Base-by-base conservation (phyloP, 2,113 vertebrate species). In the Pachypanchax playfairii region DNA sequence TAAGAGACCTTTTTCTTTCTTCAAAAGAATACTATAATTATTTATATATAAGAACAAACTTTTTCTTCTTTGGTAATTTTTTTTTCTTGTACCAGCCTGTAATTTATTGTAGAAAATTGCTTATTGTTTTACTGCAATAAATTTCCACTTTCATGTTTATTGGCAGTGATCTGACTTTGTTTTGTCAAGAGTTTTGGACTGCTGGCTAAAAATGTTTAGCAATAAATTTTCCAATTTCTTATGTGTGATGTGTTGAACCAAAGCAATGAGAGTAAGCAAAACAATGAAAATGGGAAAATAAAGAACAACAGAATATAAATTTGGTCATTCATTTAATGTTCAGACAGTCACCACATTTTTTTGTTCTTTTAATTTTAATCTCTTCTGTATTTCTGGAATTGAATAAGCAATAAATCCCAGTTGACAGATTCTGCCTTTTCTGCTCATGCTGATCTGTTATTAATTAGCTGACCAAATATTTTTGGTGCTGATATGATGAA, bases 381-480 rank as follows among this genome's bases (percentile, higher is more conserved):
- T 12, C 4, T 57, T 28, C 42, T 12, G 59, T 24, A 31, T 59
- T 55, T 67, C 66, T 77, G 55, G 33, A 58, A 24, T 65, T 43
- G 55, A 47, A 55, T 18, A 43, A 59, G 56, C 67, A 43, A 54
- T 80, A 67, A 82, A 80, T 87, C 72, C n/a, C 6, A 13, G 22
- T 48, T 75, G 77, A 70, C 65, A 75, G 61, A 49, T 50, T 65
- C 72, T 60, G 56, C 67, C 68, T 77, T 62, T 55, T 77, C 55
- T 56, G 28, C 77, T 68, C 11, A 15, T 51, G 51, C n/a, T 7
- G 70, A 75, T 65, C 70, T 83, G 70, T 49, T 41, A 58, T 66
- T 76, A 82, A 88, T 83, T 69, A 75, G 73, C 57, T 84, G 49
- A 44, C 47, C 11, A 3, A 82, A 82, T 47, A 52, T 41, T 70